Conservation (phyloP, 1,140 invertebrate species). For the Leptopilina boulardi region DNA sequence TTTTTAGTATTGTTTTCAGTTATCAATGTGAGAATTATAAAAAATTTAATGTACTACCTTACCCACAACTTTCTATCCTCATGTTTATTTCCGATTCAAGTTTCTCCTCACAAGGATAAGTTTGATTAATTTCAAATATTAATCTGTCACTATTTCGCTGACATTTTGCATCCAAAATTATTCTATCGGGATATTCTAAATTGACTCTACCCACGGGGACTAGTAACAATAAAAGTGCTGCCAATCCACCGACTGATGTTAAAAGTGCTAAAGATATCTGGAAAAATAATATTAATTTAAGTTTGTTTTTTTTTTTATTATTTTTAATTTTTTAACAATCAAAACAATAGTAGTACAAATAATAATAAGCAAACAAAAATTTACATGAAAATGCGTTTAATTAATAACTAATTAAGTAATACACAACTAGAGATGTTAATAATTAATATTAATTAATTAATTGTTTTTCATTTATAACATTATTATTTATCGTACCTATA, state of each 20-base stretch:
- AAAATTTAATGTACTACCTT: conserved; percentile 46
- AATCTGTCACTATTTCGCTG: conserved; percentile 60
- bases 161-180: conserved; percentile 79
- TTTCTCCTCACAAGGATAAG: conserved; percentile 75
- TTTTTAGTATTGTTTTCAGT: too few species aligned
- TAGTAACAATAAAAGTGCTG: conserved; percentile 81
- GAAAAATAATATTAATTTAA: conserved; percentile 33
- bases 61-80: conserved; percentile 71
- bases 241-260: conserved; percentile 81
- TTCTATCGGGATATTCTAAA: conserved; percentile 78
- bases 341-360: too few species aligned
- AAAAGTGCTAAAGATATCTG: conserved; percentile 83
- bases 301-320: too few species aligned
- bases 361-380: too few species aligned
- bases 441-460: too few species aligned
- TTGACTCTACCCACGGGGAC: conserved; percentile 84
- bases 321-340: too few species aligned
- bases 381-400: too few species aligned
- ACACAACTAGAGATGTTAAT: too few species aligned
- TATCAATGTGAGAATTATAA: too few species aligned
- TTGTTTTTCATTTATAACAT: too few species aligned
- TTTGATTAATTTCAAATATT: conserved; percentile 74
- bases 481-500: too few species aligned
- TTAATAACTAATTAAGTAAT: too few species aligned
- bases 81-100: conserved; percentile 56